Conservation (phyloP, 2,888 invertebrate genomes). For the Ommatoiulus sabulosus region DNA sequence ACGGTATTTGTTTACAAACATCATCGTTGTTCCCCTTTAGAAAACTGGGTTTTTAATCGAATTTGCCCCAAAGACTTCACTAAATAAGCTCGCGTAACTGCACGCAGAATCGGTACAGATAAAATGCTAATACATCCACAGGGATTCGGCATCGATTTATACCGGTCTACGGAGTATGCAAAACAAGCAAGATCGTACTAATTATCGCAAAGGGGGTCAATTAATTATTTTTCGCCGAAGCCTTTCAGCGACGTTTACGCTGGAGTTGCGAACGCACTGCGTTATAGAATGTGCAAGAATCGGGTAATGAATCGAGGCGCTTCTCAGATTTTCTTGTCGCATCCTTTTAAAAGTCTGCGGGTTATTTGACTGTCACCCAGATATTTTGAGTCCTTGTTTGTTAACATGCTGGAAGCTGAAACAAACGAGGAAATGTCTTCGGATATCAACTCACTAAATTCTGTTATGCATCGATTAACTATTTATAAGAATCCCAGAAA, state of each 20-base stretch:
- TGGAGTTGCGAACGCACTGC: not conserved
- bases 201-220: not conserved
- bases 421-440: not conserved
- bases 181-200: constrained; percentile 11
- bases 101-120: not conserved
- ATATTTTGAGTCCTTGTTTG: not conserved
- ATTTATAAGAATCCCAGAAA: too few species aligned
- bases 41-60: constrained; percentile 9
- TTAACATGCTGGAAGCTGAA: not conserved
- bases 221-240: not conserved
- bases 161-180: constrained; percentile 9
- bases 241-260: not conserved
- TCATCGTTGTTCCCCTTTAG: not conserved
- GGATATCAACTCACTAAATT: too few species aligned
- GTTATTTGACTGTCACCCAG: not conserved
- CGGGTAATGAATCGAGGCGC: not conserved
- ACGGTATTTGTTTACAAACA: not conserved
- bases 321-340: not conserved
- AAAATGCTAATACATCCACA: not conserved
- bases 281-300: not conserved
- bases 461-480: too few species aligned
- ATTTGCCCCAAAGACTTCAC: not conserved
- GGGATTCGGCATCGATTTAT: not conserved
- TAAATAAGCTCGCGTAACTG: not conserved
- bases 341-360: not conserved